Conservation (phyloP, 2,113 vertebrate genomes). For the Arizona elegans region DNA sequence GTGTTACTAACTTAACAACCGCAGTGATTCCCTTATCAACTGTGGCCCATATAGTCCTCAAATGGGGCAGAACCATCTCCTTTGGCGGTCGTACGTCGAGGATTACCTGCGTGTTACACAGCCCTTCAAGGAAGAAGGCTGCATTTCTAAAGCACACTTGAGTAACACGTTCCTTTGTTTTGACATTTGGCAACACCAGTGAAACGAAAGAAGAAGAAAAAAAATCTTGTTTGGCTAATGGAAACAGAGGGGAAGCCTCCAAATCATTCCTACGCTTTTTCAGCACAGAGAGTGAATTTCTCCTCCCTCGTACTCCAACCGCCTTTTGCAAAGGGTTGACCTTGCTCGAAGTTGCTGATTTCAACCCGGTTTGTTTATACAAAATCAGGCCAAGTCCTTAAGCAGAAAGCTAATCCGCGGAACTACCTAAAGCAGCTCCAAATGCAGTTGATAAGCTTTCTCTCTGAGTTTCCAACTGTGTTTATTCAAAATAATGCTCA, state of each 20-base stretch:
- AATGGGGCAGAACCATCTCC: too few relatives aligned
- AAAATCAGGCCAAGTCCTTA: slow-evolving; percentile 48
- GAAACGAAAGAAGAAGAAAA: slow-evolving; percentile 22
- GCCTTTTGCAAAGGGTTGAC: slow-evolving; percentile 59
- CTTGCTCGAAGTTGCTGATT: slow-evolving; percentile 63
- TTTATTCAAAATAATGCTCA: background rate
- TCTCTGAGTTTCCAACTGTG: background rate
- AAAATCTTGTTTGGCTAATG: slow-evolving; percentile 27
- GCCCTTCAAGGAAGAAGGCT: background rate
- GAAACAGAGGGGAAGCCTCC: slow-evolving; percentile 65
- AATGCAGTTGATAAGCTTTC: slow-evolving; percentile 55
- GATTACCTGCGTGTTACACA: background rate
- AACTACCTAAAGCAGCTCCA: slow-evolving; percentile 42
- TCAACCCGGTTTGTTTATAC: slow-evolving; percentile 63
- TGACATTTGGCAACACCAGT: background rate
- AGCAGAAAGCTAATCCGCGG: slow-evolving; percentile 44
- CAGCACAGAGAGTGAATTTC: slow-evolving; percentile 69
- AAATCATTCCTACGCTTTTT: slow-evolving; percentile 56
- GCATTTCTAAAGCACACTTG: background rate
- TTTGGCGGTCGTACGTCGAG: background rate
- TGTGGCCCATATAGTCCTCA: too few relatives aligned
- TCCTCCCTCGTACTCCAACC: slow-evolving; percentile 39
- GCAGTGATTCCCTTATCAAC: too few relatives aligned
- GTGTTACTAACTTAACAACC: too few relatives aligned
- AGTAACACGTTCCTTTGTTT: background rate